Base-by-base conservation (phyloP, 2,888 invertebrate genomes). In the Thereva nobilitata region DNA sequence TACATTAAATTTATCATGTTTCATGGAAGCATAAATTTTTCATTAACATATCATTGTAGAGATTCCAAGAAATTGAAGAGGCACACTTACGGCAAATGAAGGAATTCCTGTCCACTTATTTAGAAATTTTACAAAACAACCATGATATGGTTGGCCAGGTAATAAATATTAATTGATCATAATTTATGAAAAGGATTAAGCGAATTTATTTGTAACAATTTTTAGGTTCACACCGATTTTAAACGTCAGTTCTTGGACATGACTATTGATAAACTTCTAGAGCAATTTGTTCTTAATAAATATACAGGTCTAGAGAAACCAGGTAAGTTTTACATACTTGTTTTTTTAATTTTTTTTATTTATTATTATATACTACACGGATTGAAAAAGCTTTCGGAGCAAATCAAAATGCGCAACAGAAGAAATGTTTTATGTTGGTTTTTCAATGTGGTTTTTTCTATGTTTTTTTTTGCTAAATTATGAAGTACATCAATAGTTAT, bases 61-160 rank as follows among this genome's bases (percentile, higher is more conserved):
- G 93, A 79, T 97, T 97, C 79, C 97, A 97, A 85, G 94, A 93
- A 80, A 89, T 96, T 34, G 97, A 97, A 81, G 93, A 95, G 76
- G 88, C 90, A 66, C 96, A 97, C 82, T 82, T 97, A 72, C 89
- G 89, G 73, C 94, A 95, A 79, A 96, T 97, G 95, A 95, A 95
- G 78, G 93, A 95, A 75, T 97, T 97, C 85, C 86, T 97, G 47
- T 92, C 91, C 75, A 89, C 88, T 4, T 97, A 95, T 80, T 89
- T 92, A 69, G 91, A 93, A 76, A 87, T 94, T 70, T 86, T 94
- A 73, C 93, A 95, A 76, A 89, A 89, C 76, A 93, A 94, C 78
- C 94, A 95, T 81, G 92, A 92, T 74, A 87, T 93, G 77, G 90
- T 95, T 82, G 95, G 95, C 47, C 91, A 92, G 82, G 86, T 86